Evolutionary conservation across 2,888 invertebrate species (phyloP), one percentile per base, ranked within the genome.

Genomic region (Diogma glabrata): DNA sequence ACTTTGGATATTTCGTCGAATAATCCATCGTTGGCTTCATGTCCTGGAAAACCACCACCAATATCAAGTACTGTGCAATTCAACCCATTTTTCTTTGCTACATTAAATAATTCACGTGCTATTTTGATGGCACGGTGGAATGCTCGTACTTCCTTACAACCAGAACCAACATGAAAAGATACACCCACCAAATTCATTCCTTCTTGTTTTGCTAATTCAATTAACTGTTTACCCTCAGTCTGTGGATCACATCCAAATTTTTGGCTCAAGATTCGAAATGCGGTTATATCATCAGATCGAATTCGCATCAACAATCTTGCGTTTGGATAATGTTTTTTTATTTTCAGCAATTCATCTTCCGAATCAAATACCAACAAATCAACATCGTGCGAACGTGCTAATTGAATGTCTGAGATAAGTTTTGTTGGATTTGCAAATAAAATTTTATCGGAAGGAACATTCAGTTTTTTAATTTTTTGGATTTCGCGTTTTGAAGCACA

Each of bases 401-500:
- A 82, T 50, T 82, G 81, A 64, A 94, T 83, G 70, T 90, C 90
- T 43, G 89, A 89, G 49, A 82, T 79, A 63, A 87, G 87, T 73
- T 93, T 93, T 58, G 91, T 89, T 1, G 93, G 92, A 73, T 93
- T 92, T 57, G 93, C 93, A 71, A 87, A 93, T 63, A 94, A 87
- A 59, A 94, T 91, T 60, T 86, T 82, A 22, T 53, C 51, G 10
- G 57, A 30, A 8, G 49, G 9, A 9, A 57, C 55, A 7, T 54
- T 55, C 28, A 54, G 20, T 17, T 47, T 48, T 12, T 52, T 22
- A n/a, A 55, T 33, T 63, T 87, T 85, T 63, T 86, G 83, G 56
- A 97, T 90, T 73, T 96, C 96, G 53, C 72, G 80, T 74, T 92
- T 93, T 56, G 95, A 95, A 49, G 97, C 97, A 74, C 97, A 99